Evolutionary conservation across 2,797 vertebrate genomes (phyloP).

Genomic region (Eupleurogrammus muticus): DNA sequence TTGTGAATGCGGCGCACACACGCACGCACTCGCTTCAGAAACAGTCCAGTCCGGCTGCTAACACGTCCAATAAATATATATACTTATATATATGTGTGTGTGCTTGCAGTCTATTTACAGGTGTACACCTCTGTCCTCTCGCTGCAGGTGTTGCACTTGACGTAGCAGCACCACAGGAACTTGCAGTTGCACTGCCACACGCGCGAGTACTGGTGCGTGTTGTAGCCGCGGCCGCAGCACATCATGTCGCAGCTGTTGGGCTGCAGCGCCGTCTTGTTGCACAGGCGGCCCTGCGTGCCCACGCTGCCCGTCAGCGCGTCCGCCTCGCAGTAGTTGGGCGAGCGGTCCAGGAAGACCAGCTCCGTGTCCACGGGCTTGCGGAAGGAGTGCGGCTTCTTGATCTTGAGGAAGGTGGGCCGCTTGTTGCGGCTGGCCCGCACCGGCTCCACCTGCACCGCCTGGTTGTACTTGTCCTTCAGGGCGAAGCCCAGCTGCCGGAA

Average conservation of each 20-base stretch:
- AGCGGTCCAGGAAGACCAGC: slow-evolving; percentile 96
- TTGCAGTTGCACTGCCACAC: slow-evolving; percentile 99
- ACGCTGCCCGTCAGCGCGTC: slow-evolving; percentile 93
- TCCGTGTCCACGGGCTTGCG: slow-evolving; percentile 97
- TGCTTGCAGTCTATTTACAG: slow-evolving; percentile 97
- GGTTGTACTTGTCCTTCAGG: slow-evolving; percentile 96
- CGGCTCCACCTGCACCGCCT: slow-evolving; percentile 94
- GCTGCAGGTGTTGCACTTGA: slow-evolving; percentile 98
- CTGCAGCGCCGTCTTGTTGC: slow-evolving; percentile 95
- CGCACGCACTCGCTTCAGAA: not conserved
- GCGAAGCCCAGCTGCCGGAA: slow-evolving; percentile 96
- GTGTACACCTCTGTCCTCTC: slow-evolving; percentile 98
- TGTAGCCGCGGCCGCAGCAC: slow-evolving; percentile 97
- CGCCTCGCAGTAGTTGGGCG: slow-evolving; percentile 97
- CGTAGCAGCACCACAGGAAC: slow-evolving; percentile 99
- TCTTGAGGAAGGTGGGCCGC: slow-evolving; percentile 95
- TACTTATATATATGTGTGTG: too few relatives aligned
- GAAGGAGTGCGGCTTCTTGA: slow-evolving; percentile 95
- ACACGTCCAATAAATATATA: slow-evolving; percentile 63
- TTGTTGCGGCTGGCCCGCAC: slow-evolving; percentile 95
- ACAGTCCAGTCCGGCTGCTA: slow-evolving; percentile 37
- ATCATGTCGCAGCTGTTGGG: slow-evolving; percentile 95
- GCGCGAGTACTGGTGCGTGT: slow-evolving; percentile 96
- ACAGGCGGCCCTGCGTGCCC: slow-evolving; percentile 95
- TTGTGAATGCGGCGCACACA: slow-evolving; percentile 5